These are phyloP conservation scores for Euphydryas editha DNA, from an alignment of 2,888 invertebrate species.

Conservation along the genomic window DNA sequence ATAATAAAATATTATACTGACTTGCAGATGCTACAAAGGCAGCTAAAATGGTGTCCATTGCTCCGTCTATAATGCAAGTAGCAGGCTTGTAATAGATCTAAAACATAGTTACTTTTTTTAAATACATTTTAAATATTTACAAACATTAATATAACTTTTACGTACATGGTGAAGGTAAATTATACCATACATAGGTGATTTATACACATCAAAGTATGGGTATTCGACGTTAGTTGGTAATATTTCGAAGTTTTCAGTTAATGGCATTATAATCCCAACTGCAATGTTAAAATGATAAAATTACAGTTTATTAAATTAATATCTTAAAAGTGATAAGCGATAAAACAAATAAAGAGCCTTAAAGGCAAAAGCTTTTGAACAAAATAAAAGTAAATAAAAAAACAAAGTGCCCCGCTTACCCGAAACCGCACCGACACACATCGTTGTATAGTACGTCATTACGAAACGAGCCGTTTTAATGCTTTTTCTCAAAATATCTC, in stretches of 20 bases:
- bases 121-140: neutral
- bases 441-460: constrained; percentile 73
- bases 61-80: constrained; percentile 78
- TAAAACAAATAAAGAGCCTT: neutral
- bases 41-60: constrained; percentile 77
- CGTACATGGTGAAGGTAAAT: constrained; percentile 76
- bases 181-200: constrained; percentile 63
- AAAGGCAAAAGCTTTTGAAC: neutral
- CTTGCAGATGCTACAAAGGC: constrained; percentile 75
- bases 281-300: constrained; percentile 36
- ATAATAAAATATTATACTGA: constrained; percentile 56
- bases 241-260: constrained; percentile 74
- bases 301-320: too few species aligned
- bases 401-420: constrained; percentile 53
- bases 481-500: constrained; percentile 64
- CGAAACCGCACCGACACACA: constrained; percentile 77
- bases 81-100: constrained; percentile 81
- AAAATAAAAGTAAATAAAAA: neutral
- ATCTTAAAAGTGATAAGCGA: neutral
- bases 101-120: too few species aligned
- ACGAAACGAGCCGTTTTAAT: constrained; percentile 71
- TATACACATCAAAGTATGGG: constrained; percentile 69
- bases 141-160: neutral
- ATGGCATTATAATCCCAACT: constrained; percentile 77
- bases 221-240: constrained; percentile 80